Conservation (phyloP, 2,113 vertebrate species). For the Mandrillus leucophaeus region DNA sequence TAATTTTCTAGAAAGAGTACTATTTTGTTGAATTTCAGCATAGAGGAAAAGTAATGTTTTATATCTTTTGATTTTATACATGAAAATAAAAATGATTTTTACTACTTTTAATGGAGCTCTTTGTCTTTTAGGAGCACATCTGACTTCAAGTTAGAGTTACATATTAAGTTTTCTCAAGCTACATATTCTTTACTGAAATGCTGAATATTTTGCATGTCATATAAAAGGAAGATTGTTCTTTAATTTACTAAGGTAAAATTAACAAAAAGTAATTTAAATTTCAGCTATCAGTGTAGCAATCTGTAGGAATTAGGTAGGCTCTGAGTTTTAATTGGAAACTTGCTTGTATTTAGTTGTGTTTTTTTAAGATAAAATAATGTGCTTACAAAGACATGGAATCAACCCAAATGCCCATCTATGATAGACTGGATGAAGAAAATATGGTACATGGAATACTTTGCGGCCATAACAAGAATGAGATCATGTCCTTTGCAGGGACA, state of each 20-base stretch:
- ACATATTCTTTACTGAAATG: constrained; percentile 13
- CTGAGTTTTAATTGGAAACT: not conserved
- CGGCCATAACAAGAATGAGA: too few species aligned
- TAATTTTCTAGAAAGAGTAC: constrained; percentile 44
- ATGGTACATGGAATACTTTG: too few species aligned
- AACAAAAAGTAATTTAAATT: constrained; percentile 49
- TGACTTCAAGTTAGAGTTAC: constrained; percentile 41
- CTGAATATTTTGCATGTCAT: not conserved
- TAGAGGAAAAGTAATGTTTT: constrained; percentile 33
- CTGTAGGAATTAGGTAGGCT: not conserved
- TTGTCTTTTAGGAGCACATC: not conserved
- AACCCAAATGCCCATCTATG: too few species aligned
- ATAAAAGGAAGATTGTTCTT: constrained; percentile 4
- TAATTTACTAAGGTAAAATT: constrained; percentile 32
- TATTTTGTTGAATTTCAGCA: constrained; percentile 10
- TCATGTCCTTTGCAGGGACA: too few species aligned
- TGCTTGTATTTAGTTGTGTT: not conserved
- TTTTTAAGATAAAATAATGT: constrained; percentile 15
- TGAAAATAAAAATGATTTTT: constrained; percentile 38
- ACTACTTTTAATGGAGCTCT: not conserved
- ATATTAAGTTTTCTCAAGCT: constrained; percentile 14
- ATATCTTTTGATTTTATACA: not conserved
- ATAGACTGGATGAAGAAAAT: too few species aligned
- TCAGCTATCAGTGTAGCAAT: not conserved
- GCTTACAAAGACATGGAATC: not conserved